Evolutionary conservation across 2,797 vertebrate species (phyloP).

Genomic region (Saguinus oedipus): DNA sequence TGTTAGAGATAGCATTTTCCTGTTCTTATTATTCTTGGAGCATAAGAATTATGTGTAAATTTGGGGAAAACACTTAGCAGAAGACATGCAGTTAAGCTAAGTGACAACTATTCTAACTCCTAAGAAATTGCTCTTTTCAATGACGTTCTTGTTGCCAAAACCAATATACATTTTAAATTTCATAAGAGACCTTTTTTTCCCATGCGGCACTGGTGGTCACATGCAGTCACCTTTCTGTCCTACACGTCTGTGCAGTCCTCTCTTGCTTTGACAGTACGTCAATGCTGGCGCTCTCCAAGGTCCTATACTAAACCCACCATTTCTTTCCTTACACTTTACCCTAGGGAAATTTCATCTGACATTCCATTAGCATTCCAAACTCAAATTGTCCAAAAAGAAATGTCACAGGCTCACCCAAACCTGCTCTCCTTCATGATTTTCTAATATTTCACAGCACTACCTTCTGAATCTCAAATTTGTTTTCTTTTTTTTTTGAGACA

Average conservation of each 20-base stretch:
- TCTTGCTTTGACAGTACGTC: too few relatives aligned
- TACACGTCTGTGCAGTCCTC: fast-evolving
- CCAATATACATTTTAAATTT: too few relatives aligned
- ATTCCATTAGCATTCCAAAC: neutral
- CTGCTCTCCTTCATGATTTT: neutral
- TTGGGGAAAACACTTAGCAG: neutral
- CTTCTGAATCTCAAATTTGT: neutral
- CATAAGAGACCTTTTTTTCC: fast-evolving
- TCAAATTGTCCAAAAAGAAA: neutral
- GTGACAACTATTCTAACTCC: neutral
- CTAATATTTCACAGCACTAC: neutral
- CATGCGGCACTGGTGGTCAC: neutral
- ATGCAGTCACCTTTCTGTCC: neutral
- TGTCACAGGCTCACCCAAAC: neutral
- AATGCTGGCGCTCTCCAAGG: neutral
- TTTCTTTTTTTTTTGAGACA: neutral
- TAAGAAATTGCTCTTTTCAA: neutral
- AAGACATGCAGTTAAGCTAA: neutral
- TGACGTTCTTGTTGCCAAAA: neutral
- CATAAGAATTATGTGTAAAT: neutral
- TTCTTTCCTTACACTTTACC: neutral
- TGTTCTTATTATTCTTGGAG: neutral
- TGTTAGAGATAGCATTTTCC: neutral
- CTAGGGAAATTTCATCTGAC: neutral
- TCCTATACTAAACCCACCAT: neutral